Conservation (phyloP, 2,888 invertebrate genomes). For the Folsomia manolachei region DNA sequence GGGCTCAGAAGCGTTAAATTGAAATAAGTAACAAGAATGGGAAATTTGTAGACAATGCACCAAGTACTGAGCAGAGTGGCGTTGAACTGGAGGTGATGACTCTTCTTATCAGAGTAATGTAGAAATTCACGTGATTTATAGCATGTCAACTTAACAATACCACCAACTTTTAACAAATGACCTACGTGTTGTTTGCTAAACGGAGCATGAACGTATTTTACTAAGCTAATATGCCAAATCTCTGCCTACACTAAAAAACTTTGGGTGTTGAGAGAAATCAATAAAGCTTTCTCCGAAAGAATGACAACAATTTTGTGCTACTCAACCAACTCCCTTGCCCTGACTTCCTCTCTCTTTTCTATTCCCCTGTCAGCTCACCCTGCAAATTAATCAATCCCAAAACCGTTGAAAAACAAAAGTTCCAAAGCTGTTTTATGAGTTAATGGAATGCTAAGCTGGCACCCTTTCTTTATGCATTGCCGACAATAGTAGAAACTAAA, state of each 20-base stretch:
- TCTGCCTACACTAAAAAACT: neutral
- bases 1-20: constrained; percentile 13
- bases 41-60: too few relatives aligned
- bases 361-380: neutral
- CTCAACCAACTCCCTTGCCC: neutral
- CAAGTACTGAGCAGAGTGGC: too few relatives aligned
- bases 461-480: too few relatives aligned
- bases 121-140: constrained; percentile 19
- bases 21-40: neutral
- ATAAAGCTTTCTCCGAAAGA: neutral
- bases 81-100: neutral
- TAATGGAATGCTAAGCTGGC: neutral
- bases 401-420: neutral
- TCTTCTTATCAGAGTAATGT: neutral
- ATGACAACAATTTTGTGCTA: neutral
- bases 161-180: constrained; percentile 41
- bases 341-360: too few relatives aligned
- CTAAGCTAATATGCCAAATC: constrained; percentile 2
- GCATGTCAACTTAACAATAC: constrained; percentile 33
- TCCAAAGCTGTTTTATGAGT: neutral
- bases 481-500: too few relatives aligned
- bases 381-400: neutral
- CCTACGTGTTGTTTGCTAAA: constrained; percentile 36
- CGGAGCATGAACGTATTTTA: constrained; percentile 10
- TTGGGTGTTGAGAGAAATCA: neutral